Evolutionary conservation across 2,888 invertebrate species (phyloP), one percentile per base, ranked within the genome.

Genomic region (Apamea epomidion): DNA sequence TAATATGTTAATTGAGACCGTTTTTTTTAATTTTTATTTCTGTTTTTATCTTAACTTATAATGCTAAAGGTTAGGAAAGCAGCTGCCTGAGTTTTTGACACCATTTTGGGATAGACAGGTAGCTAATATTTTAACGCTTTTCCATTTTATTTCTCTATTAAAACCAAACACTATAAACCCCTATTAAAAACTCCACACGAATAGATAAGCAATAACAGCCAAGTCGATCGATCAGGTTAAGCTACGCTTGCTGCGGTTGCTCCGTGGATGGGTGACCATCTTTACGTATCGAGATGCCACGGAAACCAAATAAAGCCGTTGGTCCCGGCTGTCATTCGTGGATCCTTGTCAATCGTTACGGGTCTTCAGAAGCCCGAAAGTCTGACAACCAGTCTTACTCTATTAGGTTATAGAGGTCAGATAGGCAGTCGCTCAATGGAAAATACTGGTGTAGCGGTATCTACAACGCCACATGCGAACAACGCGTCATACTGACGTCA

Each of bases 1-100:
- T 83, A 80, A 88, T 83, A 82, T 86, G 51, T 74, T 80, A 88
- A 88, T 82, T 76, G 45, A 45, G 68, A 62, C 21, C 0, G 14
- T 48, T 37, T 37, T 45, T 62, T 77, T 76, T 29, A 18, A n/a
- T 45, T 73, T 76, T 62, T 21, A 29, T 62, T 51, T 58, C 4
- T 51, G 0, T 51, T 37, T 42, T 60, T 18, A 64, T 21, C 14
- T 45, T n/a, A 58, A 45, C 6, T 76, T 48, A 25, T 42, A 29
- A 25, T 37, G 18, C 18, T 45, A 42, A 10, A 18, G n/a, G 64
- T 25, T 74, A 54, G 0, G 6, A 51, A 29, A 76, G 42, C 29
- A 69, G 29, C 60, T 21, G 25, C 21, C n/a, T 10, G 14, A 8
- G 21, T 32, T 76, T 83, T 68, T 83, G n/a, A 62, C 62, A 54